These are phyloP conservation scores for Thysanoteuthis rhombus DNA, from an alignment of 2,888 invertebrate species.

Conservation along the genomic window DNA sequence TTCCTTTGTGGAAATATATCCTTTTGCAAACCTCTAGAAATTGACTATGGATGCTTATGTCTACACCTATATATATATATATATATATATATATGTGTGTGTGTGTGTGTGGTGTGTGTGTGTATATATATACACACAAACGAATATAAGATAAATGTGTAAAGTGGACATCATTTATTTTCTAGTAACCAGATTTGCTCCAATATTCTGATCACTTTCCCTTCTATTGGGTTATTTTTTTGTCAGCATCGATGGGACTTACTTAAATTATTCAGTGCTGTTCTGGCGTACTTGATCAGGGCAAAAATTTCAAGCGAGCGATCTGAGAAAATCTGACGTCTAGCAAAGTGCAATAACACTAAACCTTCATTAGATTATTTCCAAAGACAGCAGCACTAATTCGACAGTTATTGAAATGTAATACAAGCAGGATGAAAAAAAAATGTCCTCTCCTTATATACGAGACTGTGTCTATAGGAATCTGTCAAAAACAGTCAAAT, in stretches of 20 bases:
- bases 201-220: too few species aligned
- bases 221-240: not conserved
- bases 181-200: too few species aligned
- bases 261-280: not conserved
- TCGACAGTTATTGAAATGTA: conserved; percentile 12
- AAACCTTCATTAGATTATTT: conserved; percentile 12
- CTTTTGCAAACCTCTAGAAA: too few species aligned
- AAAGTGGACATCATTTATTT: too few species aligned
- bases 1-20: too few species aligned
- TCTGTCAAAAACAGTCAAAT: not conserved
- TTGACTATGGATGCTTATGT: too few species aligned
- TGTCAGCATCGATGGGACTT: not conserved
- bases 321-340: not conserved
- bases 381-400: not conserved
- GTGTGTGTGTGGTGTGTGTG: too few species aligned
- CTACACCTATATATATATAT: too few species aligned
- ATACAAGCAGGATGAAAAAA: not conserved
- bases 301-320: not conserved
- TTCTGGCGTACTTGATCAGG: not conserved
- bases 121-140: too few species aligned
- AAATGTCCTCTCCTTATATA: not conserved
- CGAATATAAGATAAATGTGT: too few species aligned
- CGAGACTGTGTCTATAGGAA: not conserved
- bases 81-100: too few species aligned
- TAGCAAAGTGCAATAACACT: conserved; percentile 12